Evolutionary conservation across 2,797 vertebrate species (phyloP).

Genomic region (Microctenopoma lineatum): DNA sequence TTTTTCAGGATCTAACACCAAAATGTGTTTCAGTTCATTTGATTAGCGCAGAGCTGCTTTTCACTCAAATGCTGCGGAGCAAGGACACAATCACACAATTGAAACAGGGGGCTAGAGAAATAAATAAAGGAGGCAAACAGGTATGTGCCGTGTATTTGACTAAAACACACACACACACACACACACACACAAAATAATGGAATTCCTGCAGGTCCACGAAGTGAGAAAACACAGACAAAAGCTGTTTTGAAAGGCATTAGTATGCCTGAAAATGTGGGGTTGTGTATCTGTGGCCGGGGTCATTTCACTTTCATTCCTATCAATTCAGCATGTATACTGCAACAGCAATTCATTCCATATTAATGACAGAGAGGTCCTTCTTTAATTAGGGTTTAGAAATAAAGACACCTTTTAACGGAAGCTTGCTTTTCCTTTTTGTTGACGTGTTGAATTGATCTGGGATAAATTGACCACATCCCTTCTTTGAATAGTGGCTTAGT

Average conservation of each 20-base stretch:
- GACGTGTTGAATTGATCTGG: slow-evolving; percentile 38
- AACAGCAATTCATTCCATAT: slow-evolving; percentile 52
- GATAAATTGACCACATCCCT: slow-evolving; percentile 51
- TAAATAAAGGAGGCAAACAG: slow-evolving; percentile 36
- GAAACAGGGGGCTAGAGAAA: slow-evolving; percentile 25
- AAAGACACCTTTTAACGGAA: slow-evolving; percentile 44
- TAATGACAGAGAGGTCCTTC: slow-evolving; percentile 52
- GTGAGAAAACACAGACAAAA: slow-evolving; percentile 49
- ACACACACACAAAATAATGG: slow-evolving; percentile 48
- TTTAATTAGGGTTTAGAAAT: slow-evolving; percentile 45
- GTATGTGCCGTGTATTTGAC: slow-evolving; percentile 8
- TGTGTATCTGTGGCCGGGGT: slow-evolving; percentile 42
- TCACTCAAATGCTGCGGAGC: slow-evolving; percentile 50
- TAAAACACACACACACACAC: slow-evolving; percentile 8
- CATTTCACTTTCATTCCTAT: slow-evolving; percentile 44
- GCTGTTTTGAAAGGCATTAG: slow-evolving; percentile 48
- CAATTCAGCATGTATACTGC: slow-evolving; percentile 38
- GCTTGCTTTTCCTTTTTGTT: not conserved
- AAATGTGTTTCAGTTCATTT: slow-evolving; percentile 33
- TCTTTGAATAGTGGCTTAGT: slow-evolving; percentile 45
- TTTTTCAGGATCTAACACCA: slow-evolving; percentile 3
- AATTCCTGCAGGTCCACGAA: slow-evolving; percentile 29
- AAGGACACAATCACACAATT: slow-evolving; percentile 58
- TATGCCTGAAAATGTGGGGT: slow-evolving; percentile 36
- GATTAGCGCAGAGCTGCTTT: slow-evolving; percentile 47